Conservation (phyloP, 2,797 vertebrate species). For the Morus bassanus region DNA sequence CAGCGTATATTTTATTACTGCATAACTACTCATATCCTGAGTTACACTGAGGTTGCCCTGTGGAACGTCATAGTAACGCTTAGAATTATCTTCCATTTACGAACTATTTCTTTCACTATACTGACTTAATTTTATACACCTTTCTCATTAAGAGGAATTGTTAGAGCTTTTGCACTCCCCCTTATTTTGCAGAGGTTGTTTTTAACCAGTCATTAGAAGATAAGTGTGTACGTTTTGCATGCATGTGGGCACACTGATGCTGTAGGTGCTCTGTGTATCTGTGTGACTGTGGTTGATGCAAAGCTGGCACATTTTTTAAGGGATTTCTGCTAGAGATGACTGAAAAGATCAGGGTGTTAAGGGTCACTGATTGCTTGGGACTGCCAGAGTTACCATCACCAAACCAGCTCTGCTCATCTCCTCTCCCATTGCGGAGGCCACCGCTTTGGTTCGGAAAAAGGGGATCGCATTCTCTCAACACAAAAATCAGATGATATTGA, state of each 20-base stretch:
- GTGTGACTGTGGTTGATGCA: too few relatives aligned
- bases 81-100: neutral
- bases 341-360: too few relatives aligned
- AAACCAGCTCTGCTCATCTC: neutral
- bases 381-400: neutral
- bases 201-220: too few relatives aligned
- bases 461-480: rapidly evolving
- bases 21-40: rapidly evolving
- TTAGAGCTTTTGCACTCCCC: neutral
- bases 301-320: neutral
- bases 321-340: neutral
- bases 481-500: neutral
- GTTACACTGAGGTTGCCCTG: neutral
- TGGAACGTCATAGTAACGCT: rapidly evolving
- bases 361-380: neutral
- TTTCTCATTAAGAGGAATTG: neutral
- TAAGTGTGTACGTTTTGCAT: rapidly evolving
- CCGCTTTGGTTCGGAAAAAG: neutral
- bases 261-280: too few relatives aligned
- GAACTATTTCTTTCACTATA: neutral
- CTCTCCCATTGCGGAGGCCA: rapidly evolving
- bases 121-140: neutral
- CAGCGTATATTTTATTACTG: neutral
- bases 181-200: neutral
- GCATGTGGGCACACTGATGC: rapidly evolving